These are phyloP conservation scores for Ginglymostoma cirratum DNA, from an alignment of 2,113 vertebrate genomes.

Conservation along the genomic window DNA sequence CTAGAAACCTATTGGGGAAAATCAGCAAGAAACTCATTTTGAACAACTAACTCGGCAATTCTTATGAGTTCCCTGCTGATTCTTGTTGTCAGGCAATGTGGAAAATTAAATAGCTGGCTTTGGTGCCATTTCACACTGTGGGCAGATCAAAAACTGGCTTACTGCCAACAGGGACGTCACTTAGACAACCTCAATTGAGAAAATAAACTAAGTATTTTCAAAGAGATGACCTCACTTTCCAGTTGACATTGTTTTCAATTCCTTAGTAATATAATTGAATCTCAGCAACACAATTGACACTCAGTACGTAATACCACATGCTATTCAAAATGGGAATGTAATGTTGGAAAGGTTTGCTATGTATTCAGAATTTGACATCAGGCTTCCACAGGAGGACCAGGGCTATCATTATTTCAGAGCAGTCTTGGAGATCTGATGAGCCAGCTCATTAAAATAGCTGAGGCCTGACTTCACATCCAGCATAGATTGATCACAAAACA, in stretches of 20 bases:
- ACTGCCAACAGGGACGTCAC: neutral
- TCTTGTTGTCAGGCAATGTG: neutral
- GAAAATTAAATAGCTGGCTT: slow-evolving; percentile 22
- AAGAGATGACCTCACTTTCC: neutral
- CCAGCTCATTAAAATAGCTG: neutral
- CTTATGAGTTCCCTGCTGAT: slow-evolving; percentile 6
- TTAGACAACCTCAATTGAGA: neutral
- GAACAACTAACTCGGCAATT: neutral
- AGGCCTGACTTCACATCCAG: neutral
- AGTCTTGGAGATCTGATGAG: neutral
- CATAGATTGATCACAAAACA: neutral
- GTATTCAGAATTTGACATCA: neutral
- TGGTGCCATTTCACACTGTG: slow-evolving; percentile 4
- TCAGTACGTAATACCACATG: neutral
- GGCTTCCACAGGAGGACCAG: neutral
- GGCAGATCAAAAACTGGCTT: neutral
- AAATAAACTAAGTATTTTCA: neutral
- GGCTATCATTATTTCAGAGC: neutral
- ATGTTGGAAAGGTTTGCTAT: neutral
- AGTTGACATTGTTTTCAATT: neutral
- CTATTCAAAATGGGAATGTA: neutral
- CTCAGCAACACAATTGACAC: neutral
- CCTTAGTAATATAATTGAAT: neutral
- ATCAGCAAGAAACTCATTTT: neutral
- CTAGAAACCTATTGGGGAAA: neutral